Percentiles rank a stretch among this genome's conserved stretches.
These are phyloP conservation scores for Garra rufa DNA, from an alignment of 2,113 vertebrate species.

Conservation along the genomic window DNA sequence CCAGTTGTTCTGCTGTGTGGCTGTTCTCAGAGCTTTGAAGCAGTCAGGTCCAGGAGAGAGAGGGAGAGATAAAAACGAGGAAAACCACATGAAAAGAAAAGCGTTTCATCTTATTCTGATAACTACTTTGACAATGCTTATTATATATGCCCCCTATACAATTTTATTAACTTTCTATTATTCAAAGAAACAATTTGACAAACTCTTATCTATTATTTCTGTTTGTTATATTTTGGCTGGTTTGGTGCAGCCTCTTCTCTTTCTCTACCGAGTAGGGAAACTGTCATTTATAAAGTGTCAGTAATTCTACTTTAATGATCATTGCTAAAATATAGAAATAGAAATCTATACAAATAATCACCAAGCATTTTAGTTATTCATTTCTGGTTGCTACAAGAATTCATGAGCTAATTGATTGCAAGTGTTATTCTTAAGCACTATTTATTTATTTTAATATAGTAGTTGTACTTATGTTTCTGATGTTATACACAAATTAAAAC, in stretches of 20 bases:
- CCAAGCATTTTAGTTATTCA: not conserved
- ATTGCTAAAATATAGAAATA: not conserved
- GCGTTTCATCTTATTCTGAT: not conserved
- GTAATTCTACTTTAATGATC: not conserved
- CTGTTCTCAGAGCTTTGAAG: not conserved
- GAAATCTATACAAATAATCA: not conserved
- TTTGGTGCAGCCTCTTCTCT: not conserved
- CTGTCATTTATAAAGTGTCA: not conserved
- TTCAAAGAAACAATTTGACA: not conserved
- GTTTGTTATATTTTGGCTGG: not conserved
- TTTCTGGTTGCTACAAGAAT: not conserved
- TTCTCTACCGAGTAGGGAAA: not conserved
- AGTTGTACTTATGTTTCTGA: not conserved
- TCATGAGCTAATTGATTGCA: not conserved
- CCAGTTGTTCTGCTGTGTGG: not conserved
- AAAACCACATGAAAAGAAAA: conserved; percentile 22
- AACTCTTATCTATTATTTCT: not conserved
- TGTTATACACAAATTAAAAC: not conserved
- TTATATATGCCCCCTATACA: not conserved
- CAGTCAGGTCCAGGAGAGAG: conserved; percentile 34
- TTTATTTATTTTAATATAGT: not conserved
- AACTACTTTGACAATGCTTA: not conserved
- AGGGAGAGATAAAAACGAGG: not conserved
- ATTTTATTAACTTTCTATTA: not conserved
- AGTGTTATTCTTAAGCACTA: not conserved